Percentiles rank a stretch among this genome's conserved stretches.
phyloP scores from a whole-genome alignment of 2,888 invertebrate species.

The Drosophila greeni region DNA sequence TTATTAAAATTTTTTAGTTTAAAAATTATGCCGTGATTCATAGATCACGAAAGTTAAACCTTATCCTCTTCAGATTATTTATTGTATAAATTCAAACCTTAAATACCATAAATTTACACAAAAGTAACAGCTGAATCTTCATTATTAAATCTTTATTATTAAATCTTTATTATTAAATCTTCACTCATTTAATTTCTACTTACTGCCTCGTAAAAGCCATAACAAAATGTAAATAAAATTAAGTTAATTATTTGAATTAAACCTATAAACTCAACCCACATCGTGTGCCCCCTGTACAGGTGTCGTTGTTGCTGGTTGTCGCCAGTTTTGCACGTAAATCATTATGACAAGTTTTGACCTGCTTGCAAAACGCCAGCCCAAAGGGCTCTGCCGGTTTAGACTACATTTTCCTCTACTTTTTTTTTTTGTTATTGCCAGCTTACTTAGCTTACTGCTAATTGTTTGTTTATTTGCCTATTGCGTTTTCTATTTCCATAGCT shows the following conservation, averaged over 20 bases:
- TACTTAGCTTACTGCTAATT: constrained; percentile 58
- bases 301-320: constrained; percentile 47
- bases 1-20: no score
- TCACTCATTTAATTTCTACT: no score
- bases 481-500: constrained; percentile 46
- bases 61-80: background rate
- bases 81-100: background rate
- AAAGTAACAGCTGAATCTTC: no score
- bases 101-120: background rate
- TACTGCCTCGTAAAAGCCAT: background rate
- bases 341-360: constrained; percentile 72
- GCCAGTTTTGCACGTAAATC: constrained; percentile 57
- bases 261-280: background rate
- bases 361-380: constrained; percentile 50
- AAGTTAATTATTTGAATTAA: background rate
- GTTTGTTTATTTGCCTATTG: constrained; percentile 61
- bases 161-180: no score
- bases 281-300: constrained; percentile 49
- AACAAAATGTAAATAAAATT: background rate
- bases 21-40: no score
- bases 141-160: no score
- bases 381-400: constrained; percentile 22
- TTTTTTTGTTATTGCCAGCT: constrained; percentile 6
- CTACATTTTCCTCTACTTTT: background rate
- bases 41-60: accelerated